phyloP scores from a whole-genome alignment of 2,888 invertebrate species.

The Allolobophora icterica region DNA sequence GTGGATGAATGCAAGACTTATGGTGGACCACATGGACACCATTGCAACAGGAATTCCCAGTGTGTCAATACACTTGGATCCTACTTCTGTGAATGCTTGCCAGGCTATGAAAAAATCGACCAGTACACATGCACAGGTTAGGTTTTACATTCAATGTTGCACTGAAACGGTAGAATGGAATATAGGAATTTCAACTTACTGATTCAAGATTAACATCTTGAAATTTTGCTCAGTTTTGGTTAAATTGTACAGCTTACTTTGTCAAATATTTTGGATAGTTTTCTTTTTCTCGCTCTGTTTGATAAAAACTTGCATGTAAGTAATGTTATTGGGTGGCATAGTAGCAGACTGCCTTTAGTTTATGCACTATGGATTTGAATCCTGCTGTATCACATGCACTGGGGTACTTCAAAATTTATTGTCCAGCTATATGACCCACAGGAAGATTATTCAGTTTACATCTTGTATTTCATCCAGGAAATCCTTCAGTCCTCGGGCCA shows the following conservation, averaged over 20 bases:
- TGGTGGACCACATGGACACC: slow-evolving; percentile 42
- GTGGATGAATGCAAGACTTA: slow-evolving; percentile 41
- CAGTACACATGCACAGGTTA: slow-evolving; percentile 42
- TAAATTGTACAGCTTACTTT: background rate
- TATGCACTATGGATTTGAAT: background rate
- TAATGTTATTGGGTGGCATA: background rate
- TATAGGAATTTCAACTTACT: background rate
- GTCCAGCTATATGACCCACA: background rate
- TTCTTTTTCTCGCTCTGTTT: background rate
- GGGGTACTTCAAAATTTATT: background rate
- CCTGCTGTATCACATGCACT: too few relatives aligned
- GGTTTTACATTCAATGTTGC: background rate
- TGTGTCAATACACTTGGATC: slow-evolving; percentile 46
- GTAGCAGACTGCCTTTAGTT: background rate
- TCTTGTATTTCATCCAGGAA: too few relatives aligned
- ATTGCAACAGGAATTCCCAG: slow-evolving; percentile 38
- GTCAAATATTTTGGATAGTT: background rate
- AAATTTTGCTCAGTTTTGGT: background rate
- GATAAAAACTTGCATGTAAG: background rate
- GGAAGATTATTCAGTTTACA: too few relatives aligned
- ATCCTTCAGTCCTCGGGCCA: too few relatives aligned
- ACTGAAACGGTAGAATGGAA: background rate
- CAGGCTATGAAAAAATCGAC: slow-evolving; percentile 40
- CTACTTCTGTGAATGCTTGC: slow-evolving; percentile 44
- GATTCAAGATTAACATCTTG: background rate